These are phyloP conservation scores for Drosophila auraria DNA, from an alignment of 1,140 invertebrate species.

Conservation along the genomic window DNA sequence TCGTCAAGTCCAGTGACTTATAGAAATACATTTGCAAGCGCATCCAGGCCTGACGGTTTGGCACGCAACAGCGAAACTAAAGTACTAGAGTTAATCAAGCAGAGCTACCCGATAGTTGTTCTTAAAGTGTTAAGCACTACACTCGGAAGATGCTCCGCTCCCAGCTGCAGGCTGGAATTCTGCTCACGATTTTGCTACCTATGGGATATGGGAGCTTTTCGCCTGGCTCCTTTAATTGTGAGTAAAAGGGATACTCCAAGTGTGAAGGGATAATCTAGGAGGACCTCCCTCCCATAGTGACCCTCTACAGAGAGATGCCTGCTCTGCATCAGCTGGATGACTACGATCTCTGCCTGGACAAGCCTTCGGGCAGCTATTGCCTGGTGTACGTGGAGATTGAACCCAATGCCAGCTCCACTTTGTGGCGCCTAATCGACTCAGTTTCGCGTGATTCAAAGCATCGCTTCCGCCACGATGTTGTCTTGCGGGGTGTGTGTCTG, in stretches of 20 bases:
- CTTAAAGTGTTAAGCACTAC: conserved; percentile 26
- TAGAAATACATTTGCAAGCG: conserved; percentile 54
- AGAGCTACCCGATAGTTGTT: conserved; percentile 39
- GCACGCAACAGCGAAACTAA: conserved; percentile 43
- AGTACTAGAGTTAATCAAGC: conserved; percentile 31
- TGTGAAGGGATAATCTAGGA: background rate
- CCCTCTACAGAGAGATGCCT: conserved; percentile 84
- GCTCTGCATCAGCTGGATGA: conserved; percentile 85
- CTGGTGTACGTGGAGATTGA: conserved; percentile 85
- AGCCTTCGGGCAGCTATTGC: conserved; percentile 82
- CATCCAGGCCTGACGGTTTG: conserved; percentile 42
- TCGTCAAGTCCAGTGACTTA: conserved; percentile 40
- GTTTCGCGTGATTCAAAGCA: conserved; percentile 85
- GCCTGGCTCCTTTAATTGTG: conserved; percentile 56
- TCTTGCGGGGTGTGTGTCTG: conserved; percentile 86
- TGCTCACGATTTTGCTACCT: conserved; percentile 1
- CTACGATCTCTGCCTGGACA: conserved; percentile 84
- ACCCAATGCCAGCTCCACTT: conserved; percentile 59
- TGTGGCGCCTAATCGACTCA: conserved; percentile 85
- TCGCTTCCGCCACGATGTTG: conserved; percentile 86
- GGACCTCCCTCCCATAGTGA: conserved; percentile 36
- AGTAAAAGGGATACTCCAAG: conserved; percentile 10
- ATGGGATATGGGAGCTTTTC: background rate
- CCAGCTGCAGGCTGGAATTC: background rate
- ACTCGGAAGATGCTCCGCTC: conserved; percentile 15